Evolutionary conservation across 2,113 vertebrate species (phyloP).

Genomic region (Salminus brasiliensis): DNA sequence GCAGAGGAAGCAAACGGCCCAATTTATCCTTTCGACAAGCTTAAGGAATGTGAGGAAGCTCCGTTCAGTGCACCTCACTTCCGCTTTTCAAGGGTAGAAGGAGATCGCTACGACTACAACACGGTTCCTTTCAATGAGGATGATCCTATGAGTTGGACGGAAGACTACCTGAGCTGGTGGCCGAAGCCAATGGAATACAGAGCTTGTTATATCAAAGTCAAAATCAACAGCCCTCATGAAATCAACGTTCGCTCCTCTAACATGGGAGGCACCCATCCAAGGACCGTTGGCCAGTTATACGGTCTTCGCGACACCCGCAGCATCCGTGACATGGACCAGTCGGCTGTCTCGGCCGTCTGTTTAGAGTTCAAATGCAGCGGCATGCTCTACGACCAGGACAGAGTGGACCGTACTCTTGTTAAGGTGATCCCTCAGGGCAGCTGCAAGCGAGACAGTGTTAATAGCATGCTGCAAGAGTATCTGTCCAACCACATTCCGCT

Average conservation of each 20-base stretch:
- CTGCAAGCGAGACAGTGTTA: conserved; percentile 86
- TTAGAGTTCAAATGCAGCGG: conserved; percentile 98
- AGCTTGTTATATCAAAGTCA: conserved; percentile 96
- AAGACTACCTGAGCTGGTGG: conserved; percentile 97
- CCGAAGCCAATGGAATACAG: conserved; percentile 96
- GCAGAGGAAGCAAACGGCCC: conserved; percentile 91
- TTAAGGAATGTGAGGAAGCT: conserved; percentile 90
- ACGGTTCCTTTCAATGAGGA: conserved; percentile 95
- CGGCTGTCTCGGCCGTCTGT: conserved; percentile 84
- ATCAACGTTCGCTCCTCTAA: conserved; percentile 93
- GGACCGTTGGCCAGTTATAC: conserved; percentile 89
- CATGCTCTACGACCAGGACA: conserved; percentile 94
- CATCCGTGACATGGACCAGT: conserved; percentile 80
- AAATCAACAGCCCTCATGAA: conserved; percentile 84
- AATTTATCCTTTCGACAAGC: conserved; percentile 88
- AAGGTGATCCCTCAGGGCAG: conserved; percentile 92
- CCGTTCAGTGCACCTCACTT: conserved; percentile 88
- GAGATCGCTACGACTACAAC: conserved; percentile 92
- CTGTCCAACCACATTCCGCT: conserved; percentile 94
- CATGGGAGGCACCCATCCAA: conserved; percentile 93
- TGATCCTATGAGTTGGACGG: conserved; percentile 96
- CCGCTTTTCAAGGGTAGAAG: conserved; percentile 93
- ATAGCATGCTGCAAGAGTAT: conserved; percentile 92
- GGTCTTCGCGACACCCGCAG: conserved; percentile 92
- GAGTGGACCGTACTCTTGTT: conserved; percentile 91